phyloP scores from a whole-genome alignment of 1,140 invertebrate genomes.

The Aphaenogaster ashmeadi region DNA sequence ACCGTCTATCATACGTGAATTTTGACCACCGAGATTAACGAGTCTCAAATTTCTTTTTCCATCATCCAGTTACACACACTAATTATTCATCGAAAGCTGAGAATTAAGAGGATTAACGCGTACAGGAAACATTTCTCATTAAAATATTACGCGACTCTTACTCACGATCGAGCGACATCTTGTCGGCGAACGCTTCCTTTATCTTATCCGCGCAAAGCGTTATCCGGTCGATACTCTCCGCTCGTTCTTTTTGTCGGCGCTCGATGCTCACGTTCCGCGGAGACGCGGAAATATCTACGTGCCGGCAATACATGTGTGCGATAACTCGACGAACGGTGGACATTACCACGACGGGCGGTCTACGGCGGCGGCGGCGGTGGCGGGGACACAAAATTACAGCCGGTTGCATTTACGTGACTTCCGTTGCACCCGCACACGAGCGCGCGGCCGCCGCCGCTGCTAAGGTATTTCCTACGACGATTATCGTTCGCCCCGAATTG shows the following conservation, averaged over 20 bases:
- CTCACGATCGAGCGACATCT: conserved; percentile 13
- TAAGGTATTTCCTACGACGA: conserved; percentile 73
- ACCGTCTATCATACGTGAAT: neutral
- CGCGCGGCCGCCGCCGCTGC: conserved; percentile 12
- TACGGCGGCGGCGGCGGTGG: conserved; percentile 23
- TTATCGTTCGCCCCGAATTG: conserved; percentile 79
- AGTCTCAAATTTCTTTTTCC: neutral
- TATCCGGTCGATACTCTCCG: conserved; percentile 41
- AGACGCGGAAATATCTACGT: conserved; percentile 55
- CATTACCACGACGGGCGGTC: conserved; percentile 64
- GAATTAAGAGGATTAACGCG: neutral
- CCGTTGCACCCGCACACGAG: conserved; percentile 16
- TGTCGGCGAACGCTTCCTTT: conserved; percentile 26
- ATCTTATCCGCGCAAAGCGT: conserved; percentile 35
- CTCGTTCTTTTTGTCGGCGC: conserved; percentile 25
- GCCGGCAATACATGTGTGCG: conserved; percentile 47
- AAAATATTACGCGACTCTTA: neutral
- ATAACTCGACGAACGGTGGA: conserved; percentile 71
- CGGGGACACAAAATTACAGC: conserved; percentile 73
- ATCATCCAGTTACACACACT: neutral
- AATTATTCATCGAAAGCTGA: neutral
- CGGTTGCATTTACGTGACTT: conserved; percentile 74
- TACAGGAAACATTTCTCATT: neutral
- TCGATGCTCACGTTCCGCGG: conserved; percentile 44
- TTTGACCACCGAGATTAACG: neutral